Base-by-base conservation (phyloP, 1,140 invertebrate genomes). In the Leptinotarsa texana region DNA sequence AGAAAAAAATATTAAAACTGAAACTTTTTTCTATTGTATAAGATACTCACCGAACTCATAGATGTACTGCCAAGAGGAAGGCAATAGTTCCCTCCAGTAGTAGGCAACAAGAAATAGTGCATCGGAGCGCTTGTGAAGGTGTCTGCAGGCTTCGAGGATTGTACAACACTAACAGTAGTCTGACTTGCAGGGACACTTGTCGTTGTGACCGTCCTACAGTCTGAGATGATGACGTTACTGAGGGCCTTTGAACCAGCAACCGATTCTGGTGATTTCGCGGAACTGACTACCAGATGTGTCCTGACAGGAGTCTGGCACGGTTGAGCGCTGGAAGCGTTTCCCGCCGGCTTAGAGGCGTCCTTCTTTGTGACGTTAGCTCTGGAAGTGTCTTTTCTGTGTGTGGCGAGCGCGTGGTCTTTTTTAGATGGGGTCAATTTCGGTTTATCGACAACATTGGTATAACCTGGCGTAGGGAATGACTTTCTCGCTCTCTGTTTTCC, bases 401-500 rank as follows among this genome's bases (percentile, higher is more conserved):
- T 42, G 33, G 1, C 11, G 0, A 42, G 33, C 33, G 33, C 11
- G 33, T 42, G 33, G 48, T 18, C 49, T 71, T 71, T 21, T 3
- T 65, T 65, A 22, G 63, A 48, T 0, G 69, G n/a, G 33, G 42
- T 18, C 11, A 3, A 1, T 18, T 57, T 21, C 51, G 51, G 51
- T 27, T 27, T 70, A 13, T 18, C 13, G 27, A 18, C 5, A 42
- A 57, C 2, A 71, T 76, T 78, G 27, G n/a, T 18, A 51, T 80
- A 81, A 27, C 74, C 75, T 2, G 80, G 80, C 1, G 71, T 75
- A 1, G 81, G 81, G 69, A 85, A 83, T 5, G 83, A 78, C 78
- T 83, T 83, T 48, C 82, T 63, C 5, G 81, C 82, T 62, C 77
- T 77, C 62, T 79, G 78, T 72, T 80, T 82, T 18, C 67, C 69